Evolutionary conservation across 2,888 invertebrate genomes (phyloP), one percentile per base, ranked within the genome.

Genomic region (Phrixothrix hirtus): DNA sequence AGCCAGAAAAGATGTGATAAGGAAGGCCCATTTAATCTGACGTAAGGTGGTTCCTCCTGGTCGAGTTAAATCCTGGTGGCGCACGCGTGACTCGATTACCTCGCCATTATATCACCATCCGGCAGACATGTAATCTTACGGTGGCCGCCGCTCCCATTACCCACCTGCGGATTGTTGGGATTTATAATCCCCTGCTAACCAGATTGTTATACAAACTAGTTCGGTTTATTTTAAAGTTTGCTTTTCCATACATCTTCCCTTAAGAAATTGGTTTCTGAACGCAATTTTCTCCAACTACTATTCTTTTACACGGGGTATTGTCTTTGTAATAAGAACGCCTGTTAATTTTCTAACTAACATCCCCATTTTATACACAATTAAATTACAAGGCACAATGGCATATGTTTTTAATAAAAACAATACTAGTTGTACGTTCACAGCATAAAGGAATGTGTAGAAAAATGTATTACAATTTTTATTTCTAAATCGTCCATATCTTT

Each of bases 1-100:
- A 36, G 39, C 35, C 34, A 41, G 36, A 36, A 29, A 38, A 42
- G 46, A 31, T 26, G 46, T 36, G 46, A 47, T 46, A 42, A 46
- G 41, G 37, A 30, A 34, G 14, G 17, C 34, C 10, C 12, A 42
- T 41, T 50, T 50, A 55, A 55, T 55, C 55, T 30, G 45, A 45
- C 39, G 45, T 34, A 39, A 44, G 49, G 44, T 37, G 38, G 35
- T 38, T 52, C 41, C 46, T 47, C 26, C 25, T 32, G 49, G 48
- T 37, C 53, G 53, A 43, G 47, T 43, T 51, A 50, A 37, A 50
- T 44, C 36, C 44, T 50, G 43, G 43, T 44, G 39, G 45, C 50
- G 65, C 62, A 71, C 68, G 71, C 73, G 73, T 74, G 73, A 73
- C 73, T 73, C 72, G 71, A 72, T 74, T 74, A 73, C 67, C 54